These are phyloP conservation scores for Melanotaenia boesemani DNA, from an alignment of 2,797 vertebrate genomes.

Conservation along the genomic window DNA sequence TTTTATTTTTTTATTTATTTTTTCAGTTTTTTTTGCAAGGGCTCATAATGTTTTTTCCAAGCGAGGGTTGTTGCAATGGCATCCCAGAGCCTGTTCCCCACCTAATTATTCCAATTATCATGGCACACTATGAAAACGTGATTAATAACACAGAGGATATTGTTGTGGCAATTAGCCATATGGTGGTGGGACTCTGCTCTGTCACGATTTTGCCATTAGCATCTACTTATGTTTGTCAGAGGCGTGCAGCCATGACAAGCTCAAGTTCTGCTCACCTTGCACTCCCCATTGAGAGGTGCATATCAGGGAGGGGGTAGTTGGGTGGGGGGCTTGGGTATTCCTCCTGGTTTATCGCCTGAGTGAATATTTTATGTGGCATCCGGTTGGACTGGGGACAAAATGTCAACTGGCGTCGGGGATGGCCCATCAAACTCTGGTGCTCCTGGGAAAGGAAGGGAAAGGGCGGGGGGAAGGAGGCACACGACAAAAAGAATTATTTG, in stretches of 20 bases:
- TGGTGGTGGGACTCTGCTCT: conserved; percentile 99
- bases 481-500: conserved; percentile 67
- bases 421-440: conserved; percentile 86
- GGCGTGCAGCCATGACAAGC: conserved; percentile 98
- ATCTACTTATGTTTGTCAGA: conserved; percentile 99
- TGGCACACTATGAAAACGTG: conserved; percentile 99
- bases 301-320: conserved; percentile 70
- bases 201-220: conserved; percentile 99
- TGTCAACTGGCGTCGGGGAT: conserved; percentile 89
- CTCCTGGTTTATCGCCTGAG: conserved; percentile 87
- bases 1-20: no score
- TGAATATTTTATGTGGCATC: conserved; percentile 94
- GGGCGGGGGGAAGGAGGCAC: conserved; percentile 58
- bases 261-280: conserved; percentile 98
- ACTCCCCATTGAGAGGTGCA: conserved; percentile 88
- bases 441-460: conserved; percentile 68
- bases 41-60: conserved; percentile 68
- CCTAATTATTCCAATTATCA: conserved; percentile 99
- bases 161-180: conserved; percentile 99
- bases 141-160: conserved; percentile 99
- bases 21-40: no score
- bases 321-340: conserved; percentile 85
- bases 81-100: conserved; percentile 89
- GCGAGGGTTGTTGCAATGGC: conserved; percentile 79
- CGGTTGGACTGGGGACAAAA: conserved; percentile 92